Conservation (phyloP, 2,797 vertebrate species). For the Parauchenoglanis punctatus region DNA sequence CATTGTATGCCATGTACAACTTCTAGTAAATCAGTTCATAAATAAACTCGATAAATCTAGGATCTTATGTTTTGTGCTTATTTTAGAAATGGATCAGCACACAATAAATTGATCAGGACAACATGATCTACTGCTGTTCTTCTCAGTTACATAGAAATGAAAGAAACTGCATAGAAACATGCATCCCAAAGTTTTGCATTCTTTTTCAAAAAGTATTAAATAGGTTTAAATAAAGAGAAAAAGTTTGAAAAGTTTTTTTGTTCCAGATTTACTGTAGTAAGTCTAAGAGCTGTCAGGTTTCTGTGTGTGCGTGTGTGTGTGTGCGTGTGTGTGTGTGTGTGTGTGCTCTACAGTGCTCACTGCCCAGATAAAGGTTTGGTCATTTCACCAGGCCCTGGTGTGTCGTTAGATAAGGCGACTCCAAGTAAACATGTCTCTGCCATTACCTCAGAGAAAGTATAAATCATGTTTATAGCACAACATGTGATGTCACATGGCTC, state of each 20-base stretch:
- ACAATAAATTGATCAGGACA: background rate
- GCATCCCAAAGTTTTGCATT: background rate
- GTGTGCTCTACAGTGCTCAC: slow-evolving; percentile 3
- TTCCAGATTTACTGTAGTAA: slow-evolving; percentile 1
- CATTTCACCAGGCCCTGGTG: slow-evolving; percentile 57
- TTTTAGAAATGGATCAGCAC: background rate
- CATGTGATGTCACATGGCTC: slow-evolving; percentile 12
- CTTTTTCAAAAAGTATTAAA: background rate
- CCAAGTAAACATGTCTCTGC: slow-evolving; percentile 55
- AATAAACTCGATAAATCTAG: background rate
- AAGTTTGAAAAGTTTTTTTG: background rate
- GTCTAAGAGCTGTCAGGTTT: slow-evolving; percentile 40
- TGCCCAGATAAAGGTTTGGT: slow-evolving; percentile 42
- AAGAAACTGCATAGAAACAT: background rate
- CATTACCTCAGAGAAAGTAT: slow-evolving; percentile 27
- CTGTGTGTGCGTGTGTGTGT: background rate
- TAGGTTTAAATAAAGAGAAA: background rate
- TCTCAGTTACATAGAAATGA: background rate
- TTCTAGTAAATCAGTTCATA: background rate
- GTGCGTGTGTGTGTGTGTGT: background rate
- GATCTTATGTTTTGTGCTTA: background rate
- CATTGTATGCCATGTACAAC: background rate
- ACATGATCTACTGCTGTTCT: background rate
- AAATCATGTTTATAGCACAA: slow-evolving; percentile 43
- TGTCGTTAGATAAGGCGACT: slow-evolving; percentile 67